Base-by-base conservation (phyloP, 2,888 invertebrate species). In the Bombylius major region DNA sequence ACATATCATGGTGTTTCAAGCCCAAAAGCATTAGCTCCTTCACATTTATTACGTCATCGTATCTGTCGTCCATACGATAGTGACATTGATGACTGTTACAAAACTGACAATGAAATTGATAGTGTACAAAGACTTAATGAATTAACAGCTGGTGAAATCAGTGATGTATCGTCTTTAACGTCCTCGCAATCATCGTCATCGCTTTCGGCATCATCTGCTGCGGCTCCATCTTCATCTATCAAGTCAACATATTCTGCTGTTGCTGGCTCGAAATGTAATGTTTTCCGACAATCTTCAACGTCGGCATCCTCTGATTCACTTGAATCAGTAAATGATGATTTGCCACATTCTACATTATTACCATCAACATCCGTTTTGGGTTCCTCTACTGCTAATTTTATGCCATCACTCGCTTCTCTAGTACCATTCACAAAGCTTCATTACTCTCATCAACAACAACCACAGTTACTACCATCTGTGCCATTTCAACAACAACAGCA, bases 1-100 rank as follows among this genome's bases (percentile, higher is more conserved):
- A 59, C 59, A 5, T 56, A 55, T 52, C 59, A 59, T 51, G 59
- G 59, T 13, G 8, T 47, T 42, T 42, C 39, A 33, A 36, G 39
- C 4, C 44, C 50, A 11, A 46, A 36, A 23, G n/a, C n/a, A 34
- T 13, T 11, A 33, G n/a, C 46, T 9, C 33, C 33, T 8, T 32
- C 8, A 6, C 11, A 13, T 51, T n/a, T n/a, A 4, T 5, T n/a
- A 14, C 14, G 9, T 5, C 13, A 9, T n/a, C 13, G 7, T 4
- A 9, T 5, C 14, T 47, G 6, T 9, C n/a, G 9, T 6, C 12
- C 31, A 3, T 44, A 48, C 39, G 46, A 50, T 13, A 51, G 42
- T 50, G 55, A 58, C 13, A 46, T 50, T 8, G 49, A 54, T 14
- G 54, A 57, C 33, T 36, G 48, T 23, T 36, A 39, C 8, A 46